A percentile compares a stretch with the other conserved stretches of the same genome.
Evolutionary conservation across 1,140 invertebrate species (phyloP).

Genomic region (Helicoverpa armigera): DNA sequence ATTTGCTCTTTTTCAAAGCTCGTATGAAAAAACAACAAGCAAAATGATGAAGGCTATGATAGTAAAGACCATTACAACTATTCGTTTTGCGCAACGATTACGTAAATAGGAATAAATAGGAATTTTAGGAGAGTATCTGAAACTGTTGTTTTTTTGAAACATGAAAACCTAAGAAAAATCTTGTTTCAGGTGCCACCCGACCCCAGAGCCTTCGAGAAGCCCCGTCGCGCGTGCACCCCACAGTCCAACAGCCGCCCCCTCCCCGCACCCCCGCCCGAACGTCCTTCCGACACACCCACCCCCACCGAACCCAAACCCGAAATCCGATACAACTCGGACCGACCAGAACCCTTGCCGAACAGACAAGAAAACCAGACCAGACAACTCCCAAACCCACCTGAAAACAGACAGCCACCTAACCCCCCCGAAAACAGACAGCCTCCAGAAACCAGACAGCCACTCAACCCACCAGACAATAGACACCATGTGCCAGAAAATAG

Average conservation of each 20-base stretch:
- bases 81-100: no score
- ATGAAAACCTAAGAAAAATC: background rate
- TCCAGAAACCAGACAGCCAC: slow-evolving; percentile 35
- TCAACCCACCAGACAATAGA: slow-evolving; percentile 4
- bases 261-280: slow-evolving; percentile 75
- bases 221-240: slow-evolving; percentile 77
- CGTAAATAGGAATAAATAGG: no score
- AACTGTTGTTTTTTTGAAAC: no score
- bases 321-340: slow-evolving; percentile 26
- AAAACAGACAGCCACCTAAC: slow-evolving; percentile 20
- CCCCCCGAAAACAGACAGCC: slow-evolving; percentile 7
- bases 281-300: slow-evolving; percentile 52
- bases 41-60: no score
- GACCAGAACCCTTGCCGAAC: slow-evolving; percentile 1
- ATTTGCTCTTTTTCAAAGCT: no score
- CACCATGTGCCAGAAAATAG: slow-evolving; percentile 48
- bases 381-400: slow-evolving; percentile 11
- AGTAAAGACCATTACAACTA: no score
- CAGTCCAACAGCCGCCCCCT: slow-evolving; percentile 80
- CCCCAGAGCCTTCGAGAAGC: slow-evolving; percentile 81
- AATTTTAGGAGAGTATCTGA: no score
- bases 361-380: slow-evolving; percentile 22
- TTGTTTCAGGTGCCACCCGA: slow-evolving; percentile 77
- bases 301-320: slow-evolving; percentile 59
- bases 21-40: no score